These are phyloP conservation scores for Gryon sp. DNA, from an alignment of 1,140 invertebrate species.

Conservation along the genomic window DNA sequence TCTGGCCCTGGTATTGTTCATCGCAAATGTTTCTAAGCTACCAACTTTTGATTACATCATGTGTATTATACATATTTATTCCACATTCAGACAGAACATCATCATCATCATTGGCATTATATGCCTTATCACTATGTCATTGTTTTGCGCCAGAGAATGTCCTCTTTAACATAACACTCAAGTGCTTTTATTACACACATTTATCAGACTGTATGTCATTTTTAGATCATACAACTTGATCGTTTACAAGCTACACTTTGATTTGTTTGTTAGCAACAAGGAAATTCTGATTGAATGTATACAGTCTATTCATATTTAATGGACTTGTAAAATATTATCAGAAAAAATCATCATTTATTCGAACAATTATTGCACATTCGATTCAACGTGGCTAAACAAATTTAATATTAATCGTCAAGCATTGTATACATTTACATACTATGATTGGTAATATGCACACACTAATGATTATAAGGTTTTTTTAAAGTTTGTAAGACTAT, in stretches of 20 bases:
- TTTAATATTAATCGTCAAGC: constrained; percentile 21
- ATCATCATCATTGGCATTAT: constrained; percentile 8
- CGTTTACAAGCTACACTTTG: constrained; percentile 44
- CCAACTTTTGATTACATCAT: background rate
- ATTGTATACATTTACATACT: constrained; percentile 16
- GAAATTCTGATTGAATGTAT: background rate
- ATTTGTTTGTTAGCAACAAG: constrained; percentile 6
- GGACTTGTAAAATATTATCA: background rate
- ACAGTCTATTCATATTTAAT: background rate
- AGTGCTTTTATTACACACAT: constrained; percentile 77
- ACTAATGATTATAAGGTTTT: constrained; percentile 42
- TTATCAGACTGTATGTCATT: constrained; percentile 75
- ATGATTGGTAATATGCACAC: constrained; percentile 29
- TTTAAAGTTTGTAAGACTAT: constrained; percentile 50
- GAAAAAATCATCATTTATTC: background rate
- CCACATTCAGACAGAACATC: constrained; percentile 32
- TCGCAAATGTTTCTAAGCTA: constrained; percentile 37
- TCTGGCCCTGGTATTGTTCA: constrained; percentile 85
- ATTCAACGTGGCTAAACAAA: too few relatives aligned
- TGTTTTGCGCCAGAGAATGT: constrained; percentile 13
- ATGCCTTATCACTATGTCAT: constrained; percentile 3
- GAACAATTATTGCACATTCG: background rate
- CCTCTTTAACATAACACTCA: constrained; percentile 65
- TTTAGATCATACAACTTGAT: constrained; percentile 73
- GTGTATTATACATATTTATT: constrained; percentile 43